Conservation (phyloP, 2,888 invertebrate genomes). For the Ethmia dodecea region DNA sequence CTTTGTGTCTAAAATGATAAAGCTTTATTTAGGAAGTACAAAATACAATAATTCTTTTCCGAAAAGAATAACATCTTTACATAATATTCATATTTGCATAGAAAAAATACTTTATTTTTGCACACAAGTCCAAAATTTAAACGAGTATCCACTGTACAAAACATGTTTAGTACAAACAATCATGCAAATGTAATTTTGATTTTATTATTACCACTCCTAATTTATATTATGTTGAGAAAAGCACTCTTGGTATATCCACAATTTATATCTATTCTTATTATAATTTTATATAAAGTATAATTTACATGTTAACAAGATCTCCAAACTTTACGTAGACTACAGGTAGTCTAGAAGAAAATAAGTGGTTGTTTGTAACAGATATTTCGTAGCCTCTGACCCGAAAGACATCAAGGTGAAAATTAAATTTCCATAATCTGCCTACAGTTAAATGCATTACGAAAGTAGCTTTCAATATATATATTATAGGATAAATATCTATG, state of each 20-base stretch:
- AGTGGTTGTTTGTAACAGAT: too few species aligned
- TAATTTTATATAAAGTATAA: slow-evolving; percentile 8
- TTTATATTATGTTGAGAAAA: slow-evolving; percentile 50
- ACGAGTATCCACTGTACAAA: slow-evolving; percentile 44
- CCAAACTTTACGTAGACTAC: too few species aligned
- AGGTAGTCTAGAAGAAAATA: too few species aligned
- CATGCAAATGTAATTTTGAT: slow-evolving; percentile 23
- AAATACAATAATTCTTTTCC: slow-evolving; percentile 65
- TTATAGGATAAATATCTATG: slow-evolving; percentile 68
- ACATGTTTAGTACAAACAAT: slow-evolving; percentile 34
- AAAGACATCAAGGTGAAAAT: slow-evolving; percentile 42
- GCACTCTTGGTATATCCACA: slow-evolving; percentile 57
- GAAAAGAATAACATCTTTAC: slow-evolving; percentile 72
- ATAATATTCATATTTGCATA: too few species aligned
- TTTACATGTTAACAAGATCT: slow-evolving; percentile 9
- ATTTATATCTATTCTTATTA: too few species aligned
- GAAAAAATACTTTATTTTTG: slow-evolving; percentile 44
- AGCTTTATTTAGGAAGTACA: slow-evolving; percentile 48
- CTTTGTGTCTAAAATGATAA: slow-evolving; percentile 44
- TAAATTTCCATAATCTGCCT: slow-evolving; percentile 53
- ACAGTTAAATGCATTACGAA: slow-evolving; percentile 57
- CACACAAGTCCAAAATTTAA: slow-evolving; percentile 36
- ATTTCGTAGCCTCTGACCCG: slow-evolving; percentile 45
- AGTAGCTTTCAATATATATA: slow-evolving; percentile 52
- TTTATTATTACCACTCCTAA: slow-evolving; percentile 50